Conservation (phyloP, 2,797 vertebrate species). For the Falco cherrug region DNA sequence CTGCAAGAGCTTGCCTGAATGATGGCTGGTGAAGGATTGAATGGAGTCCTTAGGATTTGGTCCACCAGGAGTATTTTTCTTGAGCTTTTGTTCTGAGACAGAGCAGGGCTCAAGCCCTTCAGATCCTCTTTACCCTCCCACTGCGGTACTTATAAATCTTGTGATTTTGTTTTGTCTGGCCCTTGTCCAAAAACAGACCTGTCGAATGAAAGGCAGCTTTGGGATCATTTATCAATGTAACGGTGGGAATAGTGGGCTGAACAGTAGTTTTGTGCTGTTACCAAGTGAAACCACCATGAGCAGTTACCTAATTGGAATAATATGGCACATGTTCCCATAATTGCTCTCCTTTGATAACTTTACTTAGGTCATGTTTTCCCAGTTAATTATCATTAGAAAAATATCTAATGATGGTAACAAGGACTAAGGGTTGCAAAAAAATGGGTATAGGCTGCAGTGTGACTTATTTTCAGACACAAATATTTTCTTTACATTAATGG, state of each 20-base stretch:
- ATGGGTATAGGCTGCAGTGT: constrained; percentile 68
- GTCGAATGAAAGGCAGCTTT: constrained; percentile 72
- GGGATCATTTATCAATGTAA: constrained; percentile 82
- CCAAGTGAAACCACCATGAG: constrained; percentile 72
- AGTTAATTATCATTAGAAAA: constrained; percentile 81
- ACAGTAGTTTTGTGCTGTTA: constrained; percentile 80
- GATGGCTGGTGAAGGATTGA: not conserved
- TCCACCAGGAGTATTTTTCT: not conserved
- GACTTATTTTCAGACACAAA: constrained; percentile 80
- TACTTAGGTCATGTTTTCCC: constrained; percentile 76
- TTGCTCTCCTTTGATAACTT: constrained; percentile 77
- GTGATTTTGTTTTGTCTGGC: constrained; percentile 82
- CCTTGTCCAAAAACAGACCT: constrained; percentile 77
- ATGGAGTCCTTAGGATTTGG: not conserved
- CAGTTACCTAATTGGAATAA: constrained; percentile 81
- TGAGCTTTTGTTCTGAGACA: constrained; percentile 25
- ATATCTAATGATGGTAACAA: constrained; percentile 67
- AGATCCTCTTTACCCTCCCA: constrained; percentile 68
- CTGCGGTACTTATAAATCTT: constrained; percentile 76
- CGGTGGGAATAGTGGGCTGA: constrained; percentile 75
- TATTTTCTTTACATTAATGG: constrained; percentile 88
- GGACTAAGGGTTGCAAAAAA: constrained; percentile 52
- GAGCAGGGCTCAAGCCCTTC: constrained; percentile 42
- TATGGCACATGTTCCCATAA: constrained; percentile 73
- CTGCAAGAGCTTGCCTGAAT: not conserved